Base-by-base conservation (phyloP, 2,888 invertebrate species). In the Rhagonycha fulva region DNA sequence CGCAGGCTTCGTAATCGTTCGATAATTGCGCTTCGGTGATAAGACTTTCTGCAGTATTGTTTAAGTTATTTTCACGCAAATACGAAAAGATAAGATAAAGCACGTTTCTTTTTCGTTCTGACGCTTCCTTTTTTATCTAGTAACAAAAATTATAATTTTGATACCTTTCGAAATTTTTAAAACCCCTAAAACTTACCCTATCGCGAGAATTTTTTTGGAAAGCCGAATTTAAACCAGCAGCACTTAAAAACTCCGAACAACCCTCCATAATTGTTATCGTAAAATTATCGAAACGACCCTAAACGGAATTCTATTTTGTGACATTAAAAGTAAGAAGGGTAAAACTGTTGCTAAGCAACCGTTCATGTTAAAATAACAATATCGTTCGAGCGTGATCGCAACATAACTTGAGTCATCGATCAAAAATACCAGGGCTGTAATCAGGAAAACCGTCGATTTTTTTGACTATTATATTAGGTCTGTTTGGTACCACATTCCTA, bases 1-100 rank as follows among this genome's bases (percentile, higher is more conserved):
- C 98, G 87, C 98, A 98, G 60, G 97, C 90, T 83, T 92, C 90
- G 84, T 92, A 93, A 76, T 93, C 92, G 7, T 90, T 90, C 0
- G 93, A 89, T 0, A 93, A 89, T 62, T 91, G 92, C 0, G 96
- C 95, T 87, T 98, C 98, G 19, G 89, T 88, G 26, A 89, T 89
- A 76, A 98, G 89, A 10, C 89, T 85, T 71, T 93, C 91, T 0
- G 93, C 93, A 0, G 94, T 89, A 76, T 92, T 91, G 77, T 88
- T 87, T 74, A 89, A 90, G 66, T 94, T 93, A 82, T 93, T 91
- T 81, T 93, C 93, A 81, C 89, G 88, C 80, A 95, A 88, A 88
- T 92, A 95, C 11, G 91, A 90, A 67, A 90, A 89, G 79, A 95
- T 92, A 74, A 96, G 87, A 85, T 94, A 92, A 11, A 93, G 84